Conservation (phyloP, 2,797 vertebrate species). For the Periparus ater region DNA sequence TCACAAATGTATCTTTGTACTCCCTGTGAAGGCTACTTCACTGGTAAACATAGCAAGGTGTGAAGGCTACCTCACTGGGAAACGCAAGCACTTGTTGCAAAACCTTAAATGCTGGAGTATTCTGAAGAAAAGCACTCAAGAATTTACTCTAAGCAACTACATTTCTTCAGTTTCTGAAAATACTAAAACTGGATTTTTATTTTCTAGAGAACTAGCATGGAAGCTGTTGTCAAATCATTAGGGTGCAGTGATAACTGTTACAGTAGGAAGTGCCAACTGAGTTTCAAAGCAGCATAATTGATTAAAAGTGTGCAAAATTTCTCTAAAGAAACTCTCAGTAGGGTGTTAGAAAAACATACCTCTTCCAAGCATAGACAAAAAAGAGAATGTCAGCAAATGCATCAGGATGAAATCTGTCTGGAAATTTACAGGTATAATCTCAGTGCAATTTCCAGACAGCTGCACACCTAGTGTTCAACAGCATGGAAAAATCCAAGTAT, state of each 20-base stretch:
- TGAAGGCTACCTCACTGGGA: background rate
- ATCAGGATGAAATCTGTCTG: background rate
- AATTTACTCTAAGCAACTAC: background rate
- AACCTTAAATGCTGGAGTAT: background rate
- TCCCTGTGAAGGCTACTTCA: background rate
- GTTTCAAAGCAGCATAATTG: background rate
- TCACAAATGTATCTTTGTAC: background rate
- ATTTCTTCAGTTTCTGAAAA: background rate
- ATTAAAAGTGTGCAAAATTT: background rate
- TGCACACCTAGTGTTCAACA: background rate
- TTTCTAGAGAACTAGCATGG: background rate
- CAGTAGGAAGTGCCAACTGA: background rate
- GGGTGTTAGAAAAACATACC: background rate
- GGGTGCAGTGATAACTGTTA: background rate
- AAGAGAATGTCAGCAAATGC: background rate
- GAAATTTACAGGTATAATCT: slow-evolving; percentile 11
- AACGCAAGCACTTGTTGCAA: background rate
- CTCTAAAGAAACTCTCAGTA: background rate
- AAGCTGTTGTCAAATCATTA: background rate
- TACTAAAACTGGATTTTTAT: background rate
- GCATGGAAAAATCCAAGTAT: background rate
- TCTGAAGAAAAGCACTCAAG: background rate
- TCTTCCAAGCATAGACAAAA: background rate
- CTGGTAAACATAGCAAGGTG: background rate
- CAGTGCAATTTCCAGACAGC: background rate